Evolutionary conservation across 1,140 invertebrate species (phyloP), one percentile per base, ranked within the genome.

Genomic region (Trissolcus basalis): DNA sequence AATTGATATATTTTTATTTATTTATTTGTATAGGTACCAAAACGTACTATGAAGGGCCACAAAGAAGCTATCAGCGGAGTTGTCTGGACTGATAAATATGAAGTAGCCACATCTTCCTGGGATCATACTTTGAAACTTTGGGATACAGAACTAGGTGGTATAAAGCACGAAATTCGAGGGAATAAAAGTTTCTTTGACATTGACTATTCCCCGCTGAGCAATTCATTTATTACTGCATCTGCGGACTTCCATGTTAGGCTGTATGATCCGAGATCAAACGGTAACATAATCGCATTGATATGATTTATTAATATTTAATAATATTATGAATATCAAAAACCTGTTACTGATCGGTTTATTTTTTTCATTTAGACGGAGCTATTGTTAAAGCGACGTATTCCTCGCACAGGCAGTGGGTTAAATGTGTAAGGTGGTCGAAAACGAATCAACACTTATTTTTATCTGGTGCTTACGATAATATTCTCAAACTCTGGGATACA

Each of bases 81-180:
- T 0, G 89, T 92, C 44, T 99, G 97, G 97, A 91, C 94, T 61
- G 93, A 94, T 67, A 89, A 89, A 53, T 89, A 92, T 41, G 93
- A 92, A 60, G 83, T 98, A 1, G 91, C 95, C 10, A 96, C 96
- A 0, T 95, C 94, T 1, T 95, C 95, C 0, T 98, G 97, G 97
- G 98, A 99, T 90, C 97, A 99, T 81, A 96, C 97, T 0, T 88
- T 99, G 8, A 94, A 95, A 85, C 80, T 98, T 3, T 99, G 98
- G 98, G 97, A 99, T 89, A 89, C 95, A 15, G 93, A 97, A 86
- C 85, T 95, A 32, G 94, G 93, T 60, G 94, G 93, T 10, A 92
- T 96, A 7, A 95, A 95, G 83, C 90, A 92, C 41, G 95, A 97
- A 86, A 90, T 96, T 72, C 90, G 92, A 54, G 96, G 95, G 39